phyloP scores from a whole-genome alignment of 2,888 invertebrate genomes.

The Drosophila mettleri region DNA sequence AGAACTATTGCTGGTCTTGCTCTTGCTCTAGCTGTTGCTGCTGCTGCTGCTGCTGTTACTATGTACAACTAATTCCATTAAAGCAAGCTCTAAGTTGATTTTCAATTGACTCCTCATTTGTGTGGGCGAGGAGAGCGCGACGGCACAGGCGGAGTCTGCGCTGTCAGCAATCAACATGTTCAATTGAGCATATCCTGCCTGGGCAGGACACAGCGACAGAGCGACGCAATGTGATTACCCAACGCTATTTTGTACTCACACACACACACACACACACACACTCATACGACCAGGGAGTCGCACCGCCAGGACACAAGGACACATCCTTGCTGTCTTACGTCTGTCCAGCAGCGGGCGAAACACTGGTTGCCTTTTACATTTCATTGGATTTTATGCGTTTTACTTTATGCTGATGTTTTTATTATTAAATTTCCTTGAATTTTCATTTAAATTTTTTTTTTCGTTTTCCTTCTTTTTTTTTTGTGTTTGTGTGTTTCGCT shows the following conservation, averaged over 20 bases:
- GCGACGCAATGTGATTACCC: slow-evolving; percentile 75
- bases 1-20: slow-evolving; percentile 10
- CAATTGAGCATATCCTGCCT: slow-evolving; percentile 78
- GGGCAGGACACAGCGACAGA: slow-evolving; percentile 59
- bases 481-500: slow-evolving; percentile 36
- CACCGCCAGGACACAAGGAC: slow-evolving; percentile 15
- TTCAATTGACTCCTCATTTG: slow-evolving; percentile 81
- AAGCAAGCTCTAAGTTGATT: slow-evolving; percentile 81
- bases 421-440: slow-evolving; percentile 80
- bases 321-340: slow-evolving; percentile 32
- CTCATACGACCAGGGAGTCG: not conserved
- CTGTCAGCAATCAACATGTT: slow-evolving; percentile 81
- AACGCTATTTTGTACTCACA: slow-evolving; percentile 69
- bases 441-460: slow-evolving; percentile 72
- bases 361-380: slow-evolving; percentile 71
- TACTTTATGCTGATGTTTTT: slow-evolving; percentile 82
- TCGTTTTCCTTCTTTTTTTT: too few relatives aligned
- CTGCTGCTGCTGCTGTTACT: slow-evolving; percentile 32
- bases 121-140: slow-evolving; percentile 5
- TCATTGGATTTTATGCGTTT: slow-evolving; percentile 81
- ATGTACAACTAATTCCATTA: slow-evolving; percentile 78
- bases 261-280: slow-evolving; percentile 12
- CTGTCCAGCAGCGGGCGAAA: slow-evolving; percentile 61
- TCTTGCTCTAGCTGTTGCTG: slow-evolving; percentile 6
- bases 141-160: slow-evolving; percentile 35